These are phyloP conservation scores for Geotrupes spiniger DNA, from an alignment of 2,888 invertebrate species.

Conservation along the genomic window DNA sequence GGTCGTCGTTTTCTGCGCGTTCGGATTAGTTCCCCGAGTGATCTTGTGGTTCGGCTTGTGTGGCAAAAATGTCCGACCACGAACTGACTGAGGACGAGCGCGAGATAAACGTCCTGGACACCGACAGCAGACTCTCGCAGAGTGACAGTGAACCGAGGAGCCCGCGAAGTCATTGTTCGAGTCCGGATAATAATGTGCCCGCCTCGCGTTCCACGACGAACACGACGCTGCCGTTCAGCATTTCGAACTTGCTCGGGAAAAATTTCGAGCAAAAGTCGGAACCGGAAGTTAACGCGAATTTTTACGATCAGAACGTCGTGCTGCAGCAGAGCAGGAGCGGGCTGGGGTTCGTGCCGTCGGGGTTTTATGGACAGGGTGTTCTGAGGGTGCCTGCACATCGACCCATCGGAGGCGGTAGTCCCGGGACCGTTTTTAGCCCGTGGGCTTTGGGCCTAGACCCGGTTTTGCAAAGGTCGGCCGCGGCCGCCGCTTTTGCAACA, in stretches of 20 bases:
- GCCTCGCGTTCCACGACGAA: slow-evolving; percentile 51
- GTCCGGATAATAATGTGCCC: slow-evolving; percentile 52
- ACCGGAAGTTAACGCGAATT: slow-evolving; percentile 38
- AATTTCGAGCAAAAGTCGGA: slow-evolving; percentile 63
- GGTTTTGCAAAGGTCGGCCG: slow-evolving; percentile 64
- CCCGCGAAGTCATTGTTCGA: slow-evolving; percentile 46
- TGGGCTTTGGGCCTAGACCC: slow-evolving; percentile 57
- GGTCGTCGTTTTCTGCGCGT: background rate
- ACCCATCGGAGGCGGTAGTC: slow-evolving; percentile 57
- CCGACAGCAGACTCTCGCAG: slow-evolving; percentile 61
- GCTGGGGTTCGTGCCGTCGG: slow-evolving; percentile 46
- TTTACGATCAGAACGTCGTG: slow-evolving; percentile 38
- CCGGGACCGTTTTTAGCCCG: slow-evolving; percentile 50
- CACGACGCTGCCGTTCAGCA: slow-evolving; percentile 72
- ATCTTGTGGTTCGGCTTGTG: too few species aligned
- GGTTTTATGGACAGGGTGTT: slow-evolving; percentile 65
- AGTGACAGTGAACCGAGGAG: slow-evolving; percentile 61
- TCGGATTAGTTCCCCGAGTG: background rate
- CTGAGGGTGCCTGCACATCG: slow-evolving; percentile 81
- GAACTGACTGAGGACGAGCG: slow-evolving; percentile 60
- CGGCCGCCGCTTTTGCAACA: slow-evolving; percentile 72
- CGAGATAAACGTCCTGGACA: slow-evolving; percentile 65
- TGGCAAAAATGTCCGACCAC: slow-evolving; percentile 45
- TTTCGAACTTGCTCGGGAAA: slow-evolving; percentile 76
- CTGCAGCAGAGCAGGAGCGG: slow-evolving; percentile 28